Conservation (phyloP, 2,888 invertebrate species). For the Ectemnius lituratus region DNA sequence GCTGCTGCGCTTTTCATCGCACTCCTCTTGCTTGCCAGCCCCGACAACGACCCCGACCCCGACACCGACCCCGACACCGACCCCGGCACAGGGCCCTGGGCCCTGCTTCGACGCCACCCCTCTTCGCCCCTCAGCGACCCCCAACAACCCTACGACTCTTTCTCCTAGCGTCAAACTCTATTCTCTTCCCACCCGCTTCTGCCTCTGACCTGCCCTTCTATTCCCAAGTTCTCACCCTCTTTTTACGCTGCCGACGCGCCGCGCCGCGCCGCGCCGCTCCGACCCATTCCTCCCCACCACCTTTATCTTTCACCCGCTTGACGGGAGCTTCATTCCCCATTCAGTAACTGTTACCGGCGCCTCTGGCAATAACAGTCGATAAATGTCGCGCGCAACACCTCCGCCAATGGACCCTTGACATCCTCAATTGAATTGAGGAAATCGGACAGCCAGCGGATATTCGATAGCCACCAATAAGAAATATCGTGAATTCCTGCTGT, state of each 20-base stretch:
- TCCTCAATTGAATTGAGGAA: not conserved
- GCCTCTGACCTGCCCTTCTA: conserved; percentile 12
- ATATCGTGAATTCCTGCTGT: no score
- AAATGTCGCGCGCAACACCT: conserved; percentile 55
- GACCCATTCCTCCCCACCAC: conserved; percentile 40
- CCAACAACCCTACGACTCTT: conserved; percentile 29
- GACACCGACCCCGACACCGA: conserved; percentile 1
- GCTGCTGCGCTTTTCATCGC: conserved; percentile 67
- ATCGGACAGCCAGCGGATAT: no score
- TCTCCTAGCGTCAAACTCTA: conserved; percentile 7
- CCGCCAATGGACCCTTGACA: not conserved
- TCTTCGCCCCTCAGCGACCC: conserved; percentile 32
- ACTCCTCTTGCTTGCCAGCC: conserved; percentile 29
- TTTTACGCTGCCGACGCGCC: conserved; percentile 38
- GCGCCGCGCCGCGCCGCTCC: no score
- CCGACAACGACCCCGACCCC: conserved; percentile 12
- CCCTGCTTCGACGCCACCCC: not conserved
- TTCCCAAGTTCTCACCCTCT: conserved; percentile 10
- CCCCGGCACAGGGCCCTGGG: not conserved
- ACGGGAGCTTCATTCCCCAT: conserved; percentile 62
- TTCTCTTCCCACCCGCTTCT: conserved; percentile 19
- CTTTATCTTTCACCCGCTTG: conserved; percentile 61
- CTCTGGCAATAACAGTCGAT: conserved; percentile 66
- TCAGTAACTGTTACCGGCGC: conserved; percentile 62
- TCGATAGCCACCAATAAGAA: no score